These are phyloP conservation scores for Bagarius yarrelli DNA, from an alignment of 2,113 vertebrate species.

Conservation along the genomic window DNA sequence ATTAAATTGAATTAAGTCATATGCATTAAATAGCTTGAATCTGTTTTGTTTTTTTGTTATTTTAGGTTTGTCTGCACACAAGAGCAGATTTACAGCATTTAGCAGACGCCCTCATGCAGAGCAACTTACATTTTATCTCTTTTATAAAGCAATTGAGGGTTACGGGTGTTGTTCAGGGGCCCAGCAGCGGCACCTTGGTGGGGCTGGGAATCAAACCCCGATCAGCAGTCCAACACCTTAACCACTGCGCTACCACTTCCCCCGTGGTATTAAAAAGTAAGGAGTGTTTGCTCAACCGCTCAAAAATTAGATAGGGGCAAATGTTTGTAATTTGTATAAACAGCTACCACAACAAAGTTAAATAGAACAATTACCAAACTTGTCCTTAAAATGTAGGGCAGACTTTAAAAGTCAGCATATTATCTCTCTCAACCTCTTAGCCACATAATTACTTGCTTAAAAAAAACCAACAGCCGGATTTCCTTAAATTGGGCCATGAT, in stretches of 20 bases:
- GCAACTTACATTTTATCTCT: too few relatives aligned
- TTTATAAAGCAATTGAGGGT: too few relatives aligned
- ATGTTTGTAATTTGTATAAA: slow-evolving; percentile 38
- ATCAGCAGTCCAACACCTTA: too few relatives aligned
- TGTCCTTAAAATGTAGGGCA: slow-evolving; percentile 25
- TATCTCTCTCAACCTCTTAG: slow-evolving; percentile 49
- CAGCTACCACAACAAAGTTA: slow-evolving; percentile 22
- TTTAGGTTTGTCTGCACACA: background rate
- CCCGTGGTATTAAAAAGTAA: too few relatives aligned
- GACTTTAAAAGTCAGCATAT: slow-evolving; percentile 44
- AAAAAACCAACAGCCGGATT: slow-evolving; percentile 51
- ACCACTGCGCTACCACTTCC: too few relatives aligned
- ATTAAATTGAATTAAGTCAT: too few relatives aligned
- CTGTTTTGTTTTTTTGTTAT: background rate
- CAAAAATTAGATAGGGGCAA: slow-evolving; percentile 41
- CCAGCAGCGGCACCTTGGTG: too few relatives aligned
- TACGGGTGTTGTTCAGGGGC: too few relatives aligned
- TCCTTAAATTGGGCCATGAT: slow-evolving; percentile 23
- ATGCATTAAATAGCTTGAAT: background rate
- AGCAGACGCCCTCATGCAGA: background rate
- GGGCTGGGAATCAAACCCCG: too few relatives aligned
- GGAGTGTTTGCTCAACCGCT: too few relatives aligned
- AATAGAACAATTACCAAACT: slow-evolving; percentile 17
- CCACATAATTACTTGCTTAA: slow-evolving; percentile 56
- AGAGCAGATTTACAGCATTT: background rate